Conservation (phyloP, 64 coral and sea anemone genomes). For the Actinia equina region DNA sequence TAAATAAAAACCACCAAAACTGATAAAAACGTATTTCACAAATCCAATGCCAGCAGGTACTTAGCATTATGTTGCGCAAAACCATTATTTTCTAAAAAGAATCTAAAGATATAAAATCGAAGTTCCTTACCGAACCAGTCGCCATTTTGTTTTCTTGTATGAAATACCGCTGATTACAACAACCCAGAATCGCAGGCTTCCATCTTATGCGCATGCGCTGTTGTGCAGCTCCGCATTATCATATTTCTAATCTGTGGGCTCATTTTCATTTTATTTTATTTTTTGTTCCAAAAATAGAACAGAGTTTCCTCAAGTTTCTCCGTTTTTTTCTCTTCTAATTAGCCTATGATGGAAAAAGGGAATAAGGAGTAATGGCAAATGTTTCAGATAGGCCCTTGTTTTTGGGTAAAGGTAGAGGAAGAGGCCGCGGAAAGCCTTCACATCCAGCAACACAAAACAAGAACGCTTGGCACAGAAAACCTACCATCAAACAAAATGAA, state of each 20-base stretch:
- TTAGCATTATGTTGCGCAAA: background rate
- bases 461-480: slow-evolving; percentile 20
- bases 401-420: slow-evolving; percentile 73
- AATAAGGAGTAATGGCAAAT: background rate
- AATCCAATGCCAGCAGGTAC: background rate
- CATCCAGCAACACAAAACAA: slow-evolving; percentile 27
- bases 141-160: slow-evolving; percentile 57
- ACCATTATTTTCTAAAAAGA: background rate
- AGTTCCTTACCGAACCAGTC: slow-evolving; percentile 25
- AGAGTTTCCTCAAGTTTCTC: background rate
- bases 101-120: background rate
- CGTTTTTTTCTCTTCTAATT: background rate
- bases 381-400: slow-evolving; percentile 50
- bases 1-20: background rate
- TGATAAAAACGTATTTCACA: background rate
- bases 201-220: background rate
- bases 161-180: slow-evolving; percentile 6
- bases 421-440: slow-evolving; percentile 35
- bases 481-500: background rate
- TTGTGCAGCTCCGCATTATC: background rate
- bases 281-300: background rate
- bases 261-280: background rate
- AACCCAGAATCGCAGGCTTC: slow-evolving; percentile 12
- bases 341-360: background rate
- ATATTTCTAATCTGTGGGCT: background rate